Percentiles rank a stretch among this genome's conserved stretches.
Evolutionary conservation across 2,797 vertebrate genomes (phyloP).

Genomic region (Trichosurus vulpecula): DNA sequence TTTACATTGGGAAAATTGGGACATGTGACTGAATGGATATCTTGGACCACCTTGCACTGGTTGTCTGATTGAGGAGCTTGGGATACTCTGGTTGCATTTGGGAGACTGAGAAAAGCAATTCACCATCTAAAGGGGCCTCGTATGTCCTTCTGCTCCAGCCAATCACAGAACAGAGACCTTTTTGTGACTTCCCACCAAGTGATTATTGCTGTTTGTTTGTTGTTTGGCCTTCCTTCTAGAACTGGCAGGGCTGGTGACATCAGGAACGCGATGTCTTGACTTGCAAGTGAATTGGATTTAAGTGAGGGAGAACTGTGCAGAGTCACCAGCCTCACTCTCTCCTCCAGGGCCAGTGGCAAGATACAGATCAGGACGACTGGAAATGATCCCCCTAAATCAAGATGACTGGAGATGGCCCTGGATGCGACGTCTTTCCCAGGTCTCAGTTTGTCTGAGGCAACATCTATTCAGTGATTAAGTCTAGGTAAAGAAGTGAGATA

Average conservation of each 20-base stretch:
- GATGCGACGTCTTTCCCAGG: not conserved
- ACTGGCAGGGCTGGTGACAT: not conserved
- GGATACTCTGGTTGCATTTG: not conserved
- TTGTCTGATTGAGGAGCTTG: not conserved
- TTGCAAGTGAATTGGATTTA: not conserved
- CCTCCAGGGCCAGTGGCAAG: not conserved
- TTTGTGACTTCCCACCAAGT: not conserved
- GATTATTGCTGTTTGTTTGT: not conserved
- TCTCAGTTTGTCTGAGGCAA: not conserved
- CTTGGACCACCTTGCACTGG: not conserved
- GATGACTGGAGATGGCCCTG: not conserved
- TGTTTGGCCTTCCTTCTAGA: not conserved
- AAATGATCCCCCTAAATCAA: too few species aligned
- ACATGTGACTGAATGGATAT: not conserved
- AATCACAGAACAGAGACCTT: not conserved
- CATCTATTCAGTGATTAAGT: not conserved
- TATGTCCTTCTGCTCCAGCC: not conserved
- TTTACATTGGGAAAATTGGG: not conserved
- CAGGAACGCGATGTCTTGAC: not conserved
- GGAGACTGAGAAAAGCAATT: not conserved
- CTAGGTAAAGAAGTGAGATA: not conserved
- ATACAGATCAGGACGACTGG: not conserved
- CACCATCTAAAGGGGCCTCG: not conserved
- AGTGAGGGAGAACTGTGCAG: not conserved
- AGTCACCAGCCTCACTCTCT: not conserved